These are phyloP conservation scores for Illadopsis cleaveri DNA, from an alignment of 2,113 vertebrate species.

Conservation along the genomic window DNA sequence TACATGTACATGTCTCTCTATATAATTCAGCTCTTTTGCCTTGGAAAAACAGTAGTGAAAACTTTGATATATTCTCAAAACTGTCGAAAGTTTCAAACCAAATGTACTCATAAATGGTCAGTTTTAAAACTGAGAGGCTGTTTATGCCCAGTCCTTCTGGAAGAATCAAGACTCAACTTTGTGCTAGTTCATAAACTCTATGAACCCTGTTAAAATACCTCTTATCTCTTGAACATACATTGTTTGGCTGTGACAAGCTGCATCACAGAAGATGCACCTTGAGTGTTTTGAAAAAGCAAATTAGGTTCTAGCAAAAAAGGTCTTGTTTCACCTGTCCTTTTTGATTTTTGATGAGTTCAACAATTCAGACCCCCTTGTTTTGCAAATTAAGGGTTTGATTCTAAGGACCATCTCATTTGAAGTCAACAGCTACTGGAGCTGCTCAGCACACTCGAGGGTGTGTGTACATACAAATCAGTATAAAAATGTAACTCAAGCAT, in stretches of 20 bases:
- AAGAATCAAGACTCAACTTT: not conserved
- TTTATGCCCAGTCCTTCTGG: not conserved
- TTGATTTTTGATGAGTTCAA: not conserved
- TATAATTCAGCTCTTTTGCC: not conserved
- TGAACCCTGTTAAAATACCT: not conserved
- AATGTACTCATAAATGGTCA: not conserved
- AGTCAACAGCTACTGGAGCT: not conserved
- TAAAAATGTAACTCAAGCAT: not conserved
- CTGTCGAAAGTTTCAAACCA: not conserved
- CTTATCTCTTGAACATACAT: not conserved
- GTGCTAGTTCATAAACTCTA: not conserved
- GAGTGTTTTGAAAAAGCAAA: not conserved
- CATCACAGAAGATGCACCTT: not conserved
- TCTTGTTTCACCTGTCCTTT: not conserved
- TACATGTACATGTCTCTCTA: not conserved
- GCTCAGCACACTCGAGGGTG: not conserved
- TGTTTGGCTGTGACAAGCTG: not conserved
- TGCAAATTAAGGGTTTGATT: not conserved
- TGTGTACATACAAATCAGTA: not conserved
- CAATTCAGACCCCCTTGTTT: not conserved
- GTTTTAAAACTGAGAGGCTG: not conserved
- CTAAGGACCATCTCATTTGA: not conserved
- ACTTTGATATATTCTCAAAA: not conserved
- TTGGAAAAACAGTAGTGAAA: not conserved
- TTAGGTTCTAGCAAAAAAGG: not conserved